phyloP scores from a whole-genome alignment of 2,113 vertebrate genomes.

The Ageneiosus marmoratus region DNA sequence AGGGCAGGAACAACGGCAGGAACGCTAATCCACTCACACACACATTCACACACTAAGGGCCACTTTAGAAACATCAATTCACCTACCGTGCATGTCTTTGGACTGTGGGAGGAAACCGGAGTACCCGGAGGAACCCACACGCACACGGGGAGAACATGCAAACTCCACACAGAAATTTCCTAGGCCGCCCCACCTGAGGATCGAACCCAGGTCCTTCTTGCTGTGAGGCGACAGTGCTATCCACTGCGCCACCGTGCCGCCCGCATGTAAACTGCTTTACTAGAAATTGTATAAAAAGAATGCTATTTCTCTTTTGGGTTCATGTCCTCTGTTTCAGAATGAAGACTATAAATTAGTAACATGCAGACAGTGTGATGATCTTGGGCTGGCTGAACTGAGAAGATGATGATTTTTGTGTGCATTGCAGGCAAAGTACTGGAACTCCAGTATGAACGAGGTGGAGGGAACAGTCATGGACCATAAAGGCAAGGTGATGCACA shows the following conservation, averaged over 20 bases:
- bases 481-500: slow-evolving; percentile 83
- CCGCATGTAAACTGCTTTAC: background rate
- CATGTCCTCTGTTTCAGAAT: background rate
- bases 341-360: background rate
- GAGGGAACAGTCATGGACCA: slow-evolving; percentile 85
- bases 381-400: background rate
- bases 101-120: too few species aligned
- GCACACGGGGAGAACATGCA: too few species aligned
- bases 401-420: background rate
- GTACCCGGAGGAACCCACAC: too few species aligned
- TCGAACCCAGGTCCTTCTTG: too few species aligned
- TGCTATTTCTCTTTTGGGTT: background rate
- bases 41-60: too few species aligned
- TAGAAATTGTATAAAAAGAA: background rate
- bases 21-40: background rate
- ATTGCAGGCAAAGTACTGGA: slow-evolving; percentile 91
- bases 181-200: too few species aligned
- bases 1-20: too few species aligned
- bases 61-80: too few species aligned
- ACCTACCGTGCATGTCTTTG: too few species aligned
- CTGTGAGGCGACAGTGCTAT: too few species aligned
- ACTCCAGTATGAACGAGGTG: slow-evolving; percentile 88
- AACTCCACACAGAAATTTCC: too few species aligned
- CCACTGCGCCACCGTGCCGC: too few species aligned
- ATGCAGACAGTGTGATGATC: background rate